These are phyloP conservation scores for Cynopterus brachyotis DNA, from an alignment of 2,113 vertebrate genomes.

Conservation along the genomic window DNA sequence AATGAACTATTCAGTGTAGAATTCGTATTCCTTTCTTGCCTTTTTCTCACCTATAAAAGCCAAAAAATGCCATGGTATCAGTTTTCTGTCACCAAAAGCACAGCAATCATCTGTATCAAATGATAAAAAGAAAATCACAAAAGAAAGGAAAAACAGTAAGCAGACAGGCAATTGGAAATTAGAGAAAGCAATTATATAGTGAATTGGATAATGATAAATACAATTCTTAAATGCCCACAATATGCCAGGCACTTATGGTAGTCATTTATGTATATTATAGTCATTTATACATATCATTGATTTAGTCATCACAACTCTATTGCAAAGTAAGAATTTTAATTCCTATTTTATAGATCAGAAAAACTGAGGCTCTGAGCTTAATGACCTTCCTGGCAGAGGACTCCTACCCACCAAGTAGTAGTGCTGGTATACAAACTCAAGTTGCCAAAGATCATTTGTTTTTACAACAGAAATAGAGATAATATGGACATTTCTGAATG, in stretches of 20 bases:
- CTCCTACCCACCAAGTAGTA: background rate
- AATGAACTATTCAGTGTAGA: background rate
- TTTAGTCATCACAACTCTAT: background rate
- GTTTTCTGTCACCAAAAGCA: background rate
- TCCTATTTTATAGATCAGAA: background rate
- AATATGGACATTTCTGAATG: background rate
- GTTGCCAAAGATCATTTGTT: background rate
- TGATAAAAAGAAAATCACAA: background rate
- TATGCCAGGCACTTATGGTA: background rate
- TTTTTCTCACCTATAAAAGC: background rate
- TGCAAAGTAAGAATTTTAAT: slow-evolving; percentile 2
- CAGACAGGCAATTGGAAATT: background rate
- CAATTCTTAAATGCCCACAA: background rate
- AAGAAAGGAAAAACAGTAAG: background rate
- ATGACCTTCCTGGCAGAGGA: background rate
- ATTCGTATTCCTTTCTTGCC: background rate
- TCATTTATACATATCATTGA: background rate
- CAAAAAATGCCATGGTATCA: background rate
- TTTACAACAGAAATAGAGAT: background rate
- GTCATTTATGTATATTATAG: background rate
- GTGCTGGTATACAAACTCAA: background rate
- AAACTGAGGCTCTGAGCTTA: background rate
- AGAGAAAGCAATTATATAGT: background rate
- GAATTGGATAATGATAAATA: background rate
- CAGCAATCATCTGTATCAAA: background rate